phyloP scores from a whole-genome alignment of 2,888 invertebrate species.

The Doris montereyensis region DNA sequence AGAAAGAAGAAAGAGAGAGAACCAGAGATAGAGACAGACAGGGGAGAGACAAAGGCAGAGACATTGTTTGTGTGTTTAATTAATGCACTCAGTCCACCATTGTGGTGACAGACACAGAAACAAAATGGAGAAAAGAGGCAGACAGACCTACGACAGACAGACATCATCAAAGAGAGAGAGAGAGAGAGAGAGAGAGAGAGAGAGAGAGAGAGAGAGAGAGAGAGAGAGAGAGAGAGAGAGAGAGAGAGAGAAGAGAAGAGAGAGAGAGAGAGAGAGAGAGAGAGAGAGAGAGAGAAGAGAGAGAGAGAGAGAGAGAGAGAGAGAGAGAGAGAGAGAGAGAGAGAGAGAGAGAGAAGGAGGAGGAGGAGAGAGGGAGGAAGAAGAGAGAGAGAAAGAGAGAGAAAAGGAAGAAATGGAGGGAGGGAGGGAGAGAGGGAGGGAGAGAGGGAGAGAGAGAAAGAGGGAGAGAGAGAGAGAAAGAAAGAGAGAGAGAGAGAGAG shows the following conservation, averaged over 20 bases:
- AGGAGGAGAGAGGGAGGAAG: too few species aligned
- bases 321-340: slow-evolving; percentile 6
- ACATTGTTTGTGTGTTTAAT: too few species aligned
- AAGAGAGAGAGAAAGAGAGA: slow-evolving; percentile 6
- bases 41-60: too few species aligned
- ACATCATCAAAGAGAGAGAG: slow-evolving; percentile 32
- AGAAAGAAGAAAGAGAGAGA: too few species aligned
- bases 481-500: not conserved
- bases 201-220: slow-evolving; percentile 12
- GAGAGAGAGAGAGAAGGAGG: slow-evolving; percentile 3
- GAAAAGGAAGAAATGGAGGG: not conserved
- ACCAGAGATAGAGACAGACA: too few species aligned
- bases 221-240: not conserved
- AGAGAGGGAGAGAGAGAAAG: not conserved
- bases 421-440: not conserved
- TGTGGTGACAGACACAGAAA: too few species aligned
- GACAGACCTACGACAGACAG: too few species aligned
- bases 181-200: slow-evolving; percentile 15
- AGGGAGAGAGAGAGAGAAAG: not conserved
- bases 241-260: not conserved
- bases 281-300: not conserved
- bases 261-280: not conserved
- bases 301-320: not conserved
- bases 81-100: too few species aligned
- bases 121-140: too few species aligned